phyloP scores from a whole-genome alignment of 2,888 invertebrate genomes.

The Dolichomitus sp. region DNA sequence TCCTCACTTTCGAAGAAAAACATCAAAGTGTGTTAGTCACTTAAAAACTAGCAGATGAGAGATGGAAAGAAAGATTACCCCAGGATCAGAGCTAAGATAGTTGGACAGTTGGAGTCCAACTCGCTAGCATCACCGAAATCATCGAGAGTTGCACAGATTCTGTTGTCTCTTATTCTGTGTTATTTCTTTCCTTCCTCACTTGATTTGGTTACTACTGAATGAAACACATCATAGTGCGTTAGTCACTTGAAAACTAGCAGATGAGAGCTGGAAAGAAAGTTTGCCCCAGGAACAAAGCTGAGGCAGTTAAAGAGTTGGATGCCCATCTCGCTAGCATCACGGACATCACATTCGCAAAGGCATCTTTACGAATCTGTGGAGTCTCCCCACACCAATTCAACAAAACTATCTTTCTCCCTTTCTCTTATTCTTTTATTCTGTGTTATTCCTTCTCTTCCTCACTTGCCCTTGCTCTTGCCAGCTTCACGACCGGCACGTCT shows the following conservation, averaged over 20 bases:
- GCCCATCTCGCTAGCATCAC: slow-evolving; percentile 36
- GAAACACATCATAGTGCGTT: neutral
- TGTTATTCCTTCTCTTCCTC: slow-evolving; percentile 38
- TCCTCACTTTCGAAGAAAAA: neutral
- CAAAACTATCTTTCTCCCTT: slow-evolving; percentile 55
- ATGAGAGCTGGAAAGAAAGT: neutral
- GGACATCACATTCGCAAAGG: slow-evolving; percentile 36
- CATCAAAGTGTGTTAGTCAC: slow-evolving; percentile 11
- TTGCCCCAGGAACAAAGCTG: neutral
- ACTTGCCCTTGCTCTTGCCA: slow-evolving; percentile 48
- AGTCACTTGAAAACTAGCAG: neutral
- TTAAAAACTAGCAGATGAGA: neutral
- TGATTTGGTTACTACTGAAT: neutral
- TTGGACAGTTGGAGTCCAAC: slow-evolving; percentile 2
- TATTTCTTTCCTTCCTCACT: slow-evolving; percentile 38
- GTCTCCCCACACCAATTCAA: slow-evolving; percentile 38
- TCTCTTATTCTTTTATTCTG: slow-evolving; percentile 48
- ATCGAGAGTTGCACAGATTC: too few relatives aligned
- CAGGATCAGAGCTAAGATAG: neutral
- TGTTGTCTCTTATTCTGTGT: slow-evolving; percentile 42
- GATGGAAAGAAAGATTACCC: too few relatives aligned
- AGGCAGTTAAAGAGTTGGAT: neutral
- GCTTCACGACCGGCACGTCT: slow-evolving; percentile 57
- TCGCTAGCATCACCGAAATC: slow-evolving; percentile 40
- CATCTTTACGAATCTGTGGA: slow-evolving; percentile 29